phyloP scores from a whole-genome alignment of 2,888 invertebrate species.

The Cloeon dipterum region DNA sequence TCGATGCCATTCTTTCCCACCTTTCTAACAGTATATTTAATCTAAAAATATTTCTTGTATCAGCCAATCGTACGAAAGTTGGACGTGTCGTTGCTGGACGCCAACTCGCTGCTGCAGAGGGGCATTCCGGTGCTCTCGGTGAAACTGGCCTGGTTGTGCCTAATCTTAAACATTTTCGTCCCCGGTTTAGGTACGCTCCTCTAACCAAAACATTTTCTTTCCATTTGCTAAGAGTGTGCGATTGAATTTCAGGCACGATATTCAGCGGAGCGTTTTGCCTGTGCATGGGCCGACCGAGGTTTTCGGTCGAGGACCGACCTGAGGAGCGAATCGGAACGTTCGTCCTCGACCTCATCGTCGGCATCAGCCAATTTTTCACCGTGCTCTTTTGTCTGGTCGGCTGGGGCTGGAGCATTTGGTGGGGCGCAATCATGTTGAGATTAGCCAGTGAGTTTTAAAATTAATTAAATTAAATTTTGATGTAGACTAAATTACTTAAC shows the following conservation, averaged over 20 bases:
- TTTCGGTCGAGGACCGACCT: conserved; percentile 55
- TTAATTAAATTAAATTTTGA: neutral
- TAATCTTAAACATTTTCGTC: conserved; percentile 53
- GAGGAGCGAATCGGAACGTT: conserved; percentile 57
- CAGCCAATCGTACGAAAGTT: conserved; percentile 55
- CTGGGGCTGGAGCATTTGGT: conserved; percentile 97
- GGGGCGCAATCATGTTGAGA: conserved; percentile 84
- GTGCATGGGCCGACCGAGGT: conserved; percentile 72
- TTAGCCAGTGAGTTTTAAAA: conserved; percentile 48
- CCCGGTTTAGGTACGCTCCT: conserved; percentile 47
- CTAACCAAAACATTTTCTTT: neutral
- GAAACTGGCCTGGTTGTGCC: conserved; percentile 67
- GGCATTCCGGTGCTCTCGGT: conserved; percentile 82
- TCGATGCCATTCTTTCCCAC: too few species aligned
- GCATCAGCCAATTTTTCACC: conserved; percentile 74
- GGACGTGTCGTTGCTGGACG: conserved; percentile 50
- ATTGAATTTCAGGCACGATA: conserved; percentile 79
- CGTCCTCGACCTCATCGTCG: conserved; percentile 66
- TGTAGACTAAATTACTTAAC: too few species aligned
- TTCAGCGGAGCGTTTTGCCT: conserved; percentile 72
- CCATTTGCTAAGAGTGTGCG: too few species aligned
- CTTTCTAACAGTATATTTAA: too few species aligned
- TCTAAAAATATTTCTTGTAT: too few species aligned
- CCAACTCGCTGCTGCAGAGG: conserved; percentile 62
- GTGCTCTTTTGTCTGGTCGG: conserved; percentile 85